Evolutionary conservation across 2,797 vertebrate species (phyloP).

Genomic region (Chelmon rostratus): DNA sequence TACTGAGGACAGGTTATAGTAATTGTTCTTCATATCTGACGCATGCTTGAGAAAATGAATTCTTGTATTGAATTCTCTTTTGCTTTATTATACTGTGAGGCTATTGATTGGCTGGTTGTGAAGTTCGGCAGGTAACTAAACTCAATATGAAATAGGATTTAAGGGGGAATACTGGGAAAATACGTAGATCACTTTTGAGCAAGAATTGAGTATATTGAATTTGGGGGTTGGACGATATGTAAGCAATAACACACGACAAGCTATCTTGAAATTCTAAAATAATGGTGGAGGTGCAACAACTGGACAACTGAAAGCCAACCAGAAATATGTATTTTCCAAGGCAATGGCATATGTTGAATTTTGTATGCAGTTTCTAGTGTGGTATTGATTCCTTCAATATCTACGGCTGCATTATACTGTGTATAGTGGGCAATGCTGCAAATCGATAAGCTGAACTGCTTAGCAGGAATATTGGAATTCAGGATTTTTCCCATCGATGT

Average conservation of each 20-base stretch:
- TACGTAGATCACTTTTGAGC: neutral
- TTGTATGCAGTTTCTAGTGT: neutral
- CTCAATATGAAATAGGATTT: neutral
- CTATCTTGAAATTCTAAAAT: neutral
- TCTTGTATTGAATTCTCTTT: neutral
- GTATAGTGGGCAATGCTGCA: neutral
- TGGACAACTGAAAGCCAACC: neutral
- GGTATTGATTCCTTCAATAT: neutral
- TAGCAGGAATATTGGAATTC: neutral
- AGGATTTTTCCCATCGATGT: neutral
- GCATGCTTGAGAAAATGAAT: neutral
- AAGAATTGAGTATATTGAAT: neutral
- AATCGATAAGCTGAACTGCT: neutral
- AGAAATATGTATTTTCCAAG: neutral
- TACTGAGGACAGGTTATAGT: neutral
- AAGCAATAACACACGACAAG: neutral
- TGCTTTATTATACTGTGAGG: neutral
- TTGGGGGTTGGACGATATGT: neutral
- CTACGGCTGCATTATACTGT: neutral
- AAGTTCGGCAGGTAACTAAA: neutral
- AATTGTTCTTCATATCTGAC: constrained; percentile 2
- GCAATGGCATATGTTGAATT: neutral
- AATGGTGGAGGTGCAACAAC: neutral
- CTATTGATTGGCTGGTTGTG: constrained; percentile 11
- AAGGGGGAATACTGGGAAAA: neutral